Evolutionary conservation across 2,113 vertebrate species (phyloP), one percentile per base, ranked within the genome.

Genomic region (Catharus bicknelli): DNA sequence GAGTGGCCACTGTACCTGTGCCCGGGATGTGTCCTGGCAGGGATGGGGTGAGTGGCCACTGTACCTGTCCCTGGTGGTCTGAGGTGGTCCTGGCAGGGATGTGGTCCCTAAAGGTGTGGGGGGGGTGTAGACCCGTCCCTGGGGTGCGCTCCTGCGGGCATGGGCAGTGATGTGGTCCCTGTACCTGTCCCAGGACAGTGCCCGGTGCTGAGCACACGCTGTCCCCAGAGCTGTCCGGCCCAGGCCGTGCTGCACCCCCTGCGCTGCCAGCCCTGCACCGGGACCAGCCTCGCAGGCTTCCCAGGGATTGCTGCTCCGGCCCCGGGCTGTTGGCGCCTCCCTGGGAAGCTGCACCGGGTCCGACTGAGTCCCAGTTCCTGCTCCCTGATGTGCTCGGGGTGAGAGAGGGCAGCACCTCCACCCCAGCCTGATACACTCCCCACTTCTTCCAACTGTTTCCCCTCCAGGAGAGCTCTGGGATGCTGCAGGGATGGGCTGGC

Each of bases 171-270:
- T 21, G 38, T 3, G 47, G 21, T 12, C 36, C 23, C 43, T 50
- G 42, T 5, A 1, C 4, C 15, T 21, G 68, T 23, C 9, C 79
- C 38, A 15, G 19, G 59, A 15, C 77, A 64, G 78, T 25, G 47
- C 21, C 42, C 4, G 23, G 7, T 13, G 32, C 80, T 67, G 87
- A 40, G 19, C 67, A 72, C 62, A 16, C 16, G 1, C 4, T 77
- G 47, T 4, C 59, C 38, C 13, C 38, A 4, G 51, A 42, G 38
- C 57, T 57, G 12, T 16, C 38, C 11, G n/a, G n/a, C n/a, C 14
- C 20, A 22, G 26, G 47, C 22, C 0, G 0, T 34, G 54, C 38
- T 59, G 54, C 23, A n/a, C 51, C 40, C 21, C 2, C 34, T n/a
- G 51, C 38, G 34, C 61, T 68, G 78, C 34, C 53, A 75, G 34